Base-by-base conservation (phyloP, 2,888 invertebrate species). In the Sycophila texana region DNA sequence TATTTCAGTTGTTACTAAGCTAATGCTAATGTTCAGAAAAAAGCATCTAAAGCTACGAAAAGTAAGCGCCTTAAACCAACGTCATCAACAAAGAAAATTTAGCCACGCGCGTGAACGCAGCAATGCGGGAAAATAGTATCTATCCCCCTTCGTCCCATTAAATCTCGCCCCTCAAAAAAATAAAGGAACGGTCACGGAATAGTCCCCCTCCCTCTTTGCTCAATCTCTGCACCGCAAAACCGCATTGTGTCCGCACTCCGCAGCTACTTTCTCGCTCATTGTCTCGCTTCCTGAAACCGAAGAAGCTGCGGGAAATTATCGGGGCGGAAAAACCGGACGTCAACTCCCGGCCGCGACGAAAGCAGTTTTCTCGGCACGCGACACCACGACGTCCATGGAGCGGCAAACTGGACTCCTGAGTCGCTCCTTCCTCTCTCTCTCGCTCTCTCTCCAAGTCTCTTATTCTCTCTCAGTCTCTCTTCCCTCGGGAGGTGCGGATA, bases 331-430 rank as follows among this genome's bases (percentile, higher is more conserved):
- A 83, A 84, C 83, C 39, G 20, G 18, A 30, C 61, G 53, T 30
- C 14, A 18, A 13, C 39, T 18, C 30, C 30, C 74, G 12, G 63
- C 39, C 39, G 13, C 22, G 39, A 26, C 49, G 72, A 61, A 61
- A 58, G 60, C 51, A 53, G 16, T 16, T 22, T 26, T 22, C 39
- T 30, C 20, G 22, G 39, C 39, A 39, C 39, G 39, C 63, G 30
- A 16, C 4, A 63, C 63, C 39, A 49, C 82, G 83, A 84, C 84
- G 85, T 85, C 63, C 85, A 86, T 82, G 85, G 84, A 83, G 81
- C 81, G 85, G 82, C 84, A 85, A 86, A 86, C 83, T 86, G 84
- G 85, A 85, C 86, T 58, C 86, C 86, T 84, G 84, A 7, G 39
- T 39, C 39, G 7, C 5, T 39, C 39, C 39, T 0, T 39, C 39